Evolutionary conservation across 2,888 invertebrate genomes (phyloP).

Genomic region (Nipponacmea schrenckii): DNA sequence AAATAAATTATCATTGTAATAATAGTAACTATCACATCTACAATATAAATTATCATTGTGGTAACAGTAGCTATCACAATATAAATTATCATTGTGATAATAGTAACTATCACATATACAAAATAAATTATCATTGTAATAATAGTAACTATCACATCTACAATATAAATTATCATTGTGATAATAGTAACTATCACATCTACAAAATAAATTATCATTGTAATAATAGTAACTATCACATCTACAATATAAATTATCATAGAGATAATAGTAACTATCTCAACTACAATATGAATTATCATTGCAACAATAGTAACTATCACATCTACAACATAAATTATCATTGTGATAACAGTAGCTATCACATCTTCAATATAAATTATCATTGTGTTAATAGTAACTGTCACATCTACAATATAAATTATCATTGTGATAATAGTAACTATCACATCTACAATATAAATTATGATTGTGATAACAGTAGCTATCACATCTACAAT

Average conservation of each 20-base stretch:
- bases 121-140: slow-evolving; percentile 18
- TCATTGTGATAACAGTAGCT: no score
- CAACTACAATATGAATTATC: slow-evolving; percentile 32
- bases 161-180: no score
- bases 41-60: slow-evolving; percentile 8
- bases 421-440: no score
- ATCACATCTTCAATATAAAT: no score
- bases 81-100: slow-evolving; percentile 31
- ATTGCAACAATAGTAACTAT: slow-evolving; percentile 29
- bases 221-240: slow-evolving; percentile 46
- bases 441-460: no score
- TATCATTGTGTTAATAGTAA: no score
- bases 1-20: background rate
- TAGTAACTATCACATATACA: slow-evolving; percentile 31
- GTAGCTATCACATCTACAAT: no score
- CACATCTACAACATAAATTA: no score
- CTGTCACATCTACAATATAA: no score
- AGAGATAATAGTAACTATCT: slow-evolving; percentile 37
- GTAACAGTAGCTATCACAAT: slow-evolving; percentile 43
- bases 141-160: slow-evolving; percentile 38
- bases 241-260: slow-evolving; percentile 32
- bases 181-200: slow-evolving; percentile 63
- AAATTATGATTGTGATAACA: no score
- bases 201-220: no score
- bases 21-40: slow-evolving; percentile 46